Evolutionary conservation across 2,113 vertebrate genomes (phyloP).

Genomic region (Tursiops truncatus): DNA sequence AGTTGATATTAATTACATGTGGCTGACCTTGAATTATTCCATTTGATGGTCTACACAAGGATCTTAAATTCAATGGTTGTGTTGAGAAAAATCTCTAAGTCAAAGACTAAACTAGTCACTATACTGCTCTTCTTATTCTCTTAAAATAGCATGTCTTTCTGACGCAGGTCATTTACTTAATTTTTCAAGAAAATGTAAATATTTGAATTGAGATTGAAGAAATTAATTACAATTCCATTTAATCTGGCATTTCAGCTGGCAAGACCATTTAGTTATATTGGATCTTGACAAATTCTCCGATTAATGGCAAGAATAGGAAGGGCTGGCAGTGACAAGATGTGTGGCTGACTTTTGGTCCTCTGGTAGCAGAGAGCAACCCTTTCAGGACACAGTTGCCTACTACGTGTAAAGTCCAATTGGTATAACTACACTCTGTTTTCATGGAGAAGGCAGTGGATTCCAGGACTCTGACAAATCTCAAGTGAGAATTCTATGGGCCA

Average conservation of each 20-base stretch:
- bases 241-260: neutral
- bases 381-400: neutral
- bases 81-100: neutral
- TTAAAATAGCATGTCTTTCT: neutral
- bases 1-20: neutral
- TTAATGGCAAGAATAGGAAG: neutral
- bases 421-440: neutral
- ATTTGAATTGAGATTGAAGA: slow-evolving; percentile 33
- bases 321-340: neutral
- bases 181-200: slow-evolving; percentile 40
- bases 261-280: neutral
- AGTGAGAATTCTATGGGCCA: neutral
- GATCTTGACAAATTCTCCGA: neutral
- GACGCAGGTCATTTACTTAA: neutral
- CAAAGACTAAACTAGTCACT: neutral
- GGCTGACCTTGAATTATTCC: neutral
- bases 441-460: neutral
- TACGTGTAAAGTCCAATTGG: neutral
- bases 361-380: neutral
- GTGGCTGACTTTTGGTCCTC: neutral
- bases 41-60: neutral
- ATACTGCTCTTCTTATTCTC: neutral
- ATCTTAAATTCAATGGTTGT: neutral
- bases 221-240: slow-evolving; percentile 33
- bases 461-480: neutral